Evolutionary conservation across 2,888 invertebrate genomes (phyloP), one percentile per base, ranked within the genome.

Genomic region (Dasypolia templi): DNA sequence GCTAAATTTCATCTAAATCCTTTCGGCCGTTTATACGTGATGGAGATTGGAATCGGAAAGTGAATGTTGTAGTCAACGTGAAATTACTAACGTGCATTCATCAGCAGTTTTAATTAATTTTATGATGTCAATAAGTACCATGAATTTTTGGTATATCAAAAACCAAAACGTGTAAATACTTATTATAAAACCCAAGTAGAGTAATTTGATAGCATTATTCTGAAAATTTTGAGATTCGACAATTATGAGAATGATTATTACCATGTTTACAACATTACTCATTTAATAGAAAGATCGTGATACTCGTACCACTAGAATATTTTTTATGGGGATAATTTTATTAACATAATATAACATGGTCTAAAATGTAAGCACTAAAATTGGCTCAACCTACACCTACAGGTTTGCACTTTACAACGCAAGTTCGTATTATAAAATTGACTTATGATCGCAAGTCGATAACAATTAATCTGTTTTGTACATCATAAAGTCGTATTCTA

Each of bases 21-120:
- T n/a, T n/a, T n/a, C n/a, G n/a, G n/a, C n/a, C n/a, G n/a, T n/a
- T n/a, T n/a, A n/a, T n/a, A n/a, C n/a, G n/a, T n/a, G n/a, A n/a
- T n/a, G n/a, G n/a, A n/a, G n/a, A n/a, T 69, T 14, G 17, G 5
- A 46, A 53, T 12, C 19, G 14, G 14, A 35, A 39, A 19, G n/a
- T 22, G 0, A 49, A 17, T 39, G 5, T 58, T n/a, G n/a, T 42
- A 35, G 51, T 51, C n/a, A 51, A 32, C n/a, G 7, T 75, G 6
- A 66, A 75, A 67, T 26, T 17, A 26, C 55, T 68, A 56, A 11
- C 46, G 14, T 29, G 39, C 29, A 39, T n/a, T n/a, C n/a, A n/a
- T n/a, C n/a, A n/a, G n/a, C 19, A 6, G 6, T 61, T 12, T 42
- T 46, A n/a, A n/a, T n/a, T n/a, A n/a, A n/a, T n/a, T n/a, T n/a